These are phyloP conservation scores for Apogon hyalosoma DNA, from an alignment of 2,797 vertebrate species.

Conservation along the genomic window DNA sequence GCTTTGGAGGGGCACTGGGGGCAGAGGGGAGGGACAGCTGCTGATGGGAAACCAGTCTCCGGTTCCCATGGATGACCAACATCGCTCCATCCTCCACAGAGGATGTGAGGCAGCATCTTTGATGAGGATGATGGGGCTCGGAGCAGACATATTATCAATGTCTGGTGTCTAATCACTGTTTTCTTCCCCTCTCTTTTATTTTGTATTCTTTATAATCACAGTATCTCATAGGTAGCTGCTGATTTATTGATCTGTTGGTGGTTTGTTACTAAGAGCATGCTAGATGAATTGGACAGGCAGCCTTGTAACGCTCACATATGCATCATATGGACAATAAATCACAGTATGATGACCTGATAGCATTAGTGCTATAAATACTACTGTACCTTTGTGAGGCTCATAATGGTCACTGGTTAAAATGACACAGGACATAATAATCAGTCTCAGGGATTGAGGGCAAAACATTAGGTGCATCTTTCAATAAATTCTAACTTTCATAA, in stretches of 20 bases:
- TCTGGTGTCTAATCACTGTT: conserved; percentile 27
- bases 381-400: not conserved
- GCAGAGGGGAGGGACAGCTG: conserved; percentile 81
- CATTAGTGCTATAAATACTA: not conserved
- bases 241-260: conserved; percentile 12
- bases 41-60: conserved; percentile 66
- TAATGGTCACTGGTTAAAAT: conserved; percentile 9
- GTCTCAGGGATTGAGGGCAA: not conserved
- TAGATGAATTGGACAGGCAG: not conserved
- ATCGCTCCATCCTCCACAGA: conserved; percentile 45
- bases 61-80: conserved; percentile 73
- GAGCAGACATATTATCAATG: conserved; percentile 32
- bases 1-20: conserved; percentile 71
- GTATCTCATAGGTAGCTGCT: conserved; percentile 15
- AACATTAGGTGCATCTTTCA: not conserved
- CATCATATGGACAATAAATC: conserved; percentile 8
- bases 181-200: conserved; percentile 12
- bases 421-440: not conserved
- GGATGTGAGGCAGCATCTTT: conserved; percentile 57
- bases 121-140: conserved; percentile 38
- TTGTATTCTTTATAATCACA: conserved; percentile 1
- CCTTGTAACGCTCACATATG: conserved; percentile 11
- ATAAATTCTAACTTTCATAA: too few species aligned
- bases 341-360: not conserved
- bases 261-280: conserved; percentile 4